Conservation (phyloP, 2,113 vertebrate species). For the Mesembrinibis cayennensis region DNA sequence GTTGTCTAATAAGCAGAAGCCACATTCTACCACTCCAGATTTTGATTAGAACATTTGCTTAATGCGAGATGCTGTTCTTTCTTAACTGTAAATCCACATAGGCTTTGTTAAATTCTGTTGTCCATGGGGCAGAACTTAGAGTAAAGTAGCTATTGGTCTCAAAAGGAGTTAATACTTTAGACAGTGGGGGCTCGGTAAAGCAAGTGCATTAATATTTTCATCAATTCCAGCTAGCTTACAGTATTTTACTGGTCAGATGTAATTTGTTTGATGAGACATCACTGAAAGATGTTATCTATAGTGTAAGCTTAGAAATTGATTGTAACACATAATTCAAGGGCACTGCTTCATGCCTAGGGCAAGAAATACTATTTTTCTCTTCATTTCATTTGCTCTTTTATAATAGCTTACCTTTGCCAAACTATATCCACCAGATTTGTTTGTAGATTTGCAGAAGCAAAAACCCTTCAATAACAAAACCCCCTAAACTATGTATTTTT, state of each 20-base stretch:
- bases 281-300: conserved; percentile 60
- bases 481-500: not conserved
- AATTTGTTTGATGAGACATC: conserved; percentile 70
- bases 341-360: conserved; percentile 49
- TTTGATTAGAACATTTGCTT: conserved; percentile 34
- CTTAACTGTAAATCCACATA: not conserved
- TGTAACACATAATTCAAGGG: conserved; percentile 65
- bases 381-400: conserved; percentile 39
- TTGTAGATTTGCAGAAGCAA: not conserved
- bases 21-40: not conserved
- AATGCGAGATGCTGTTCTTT: not conserved
- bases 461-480: not conserved
- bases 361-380: conserved; percentile 36
- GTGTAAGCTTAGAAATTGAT: conserved; percentile 68
- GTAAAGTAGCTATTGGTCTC: conserved; percentile 1
- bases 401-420: not conserved
- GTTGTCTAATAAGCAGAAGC: not conserved
- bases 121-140: not conserved
- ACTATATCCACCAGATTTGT: not conserved
- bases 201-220: conserved; percentile 64
- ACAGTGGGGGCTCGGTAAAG: conserved; percentile 25
- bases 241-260: conserved; percentile 60
- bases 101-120: conserved; percentile 5
- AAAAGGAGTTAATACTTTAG: conserved; percentile 20
- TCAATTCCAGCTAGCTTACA: conserved; percentile 54